phyloP scores from a whole-genome alignment of 2,113 vertebrate species.

The Trichechus manatus region DNA sequence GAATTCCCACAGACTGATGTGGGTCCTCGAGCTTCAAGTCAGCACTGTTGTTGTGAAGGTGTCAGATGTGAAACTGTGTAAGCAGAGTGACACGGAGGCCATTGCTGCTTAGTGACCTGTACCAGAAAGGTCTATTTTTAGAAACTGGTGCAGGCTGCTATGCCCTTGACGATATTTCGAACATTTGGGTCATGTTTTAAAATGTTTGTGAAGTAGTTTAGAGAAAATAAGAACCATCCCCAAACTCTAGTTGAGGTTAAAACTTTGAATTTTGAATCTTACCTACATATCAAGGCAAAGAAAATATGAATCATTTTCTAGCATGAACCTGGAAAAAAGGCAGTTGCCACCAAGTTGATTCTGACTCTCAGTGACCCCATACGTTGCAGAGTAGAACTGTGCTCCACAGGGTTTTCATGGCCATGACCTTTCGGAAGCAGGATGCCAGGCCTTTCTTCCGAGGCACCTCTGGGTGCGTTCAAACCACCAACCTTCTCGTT shows the following conservation, averaged over 20 bases:
- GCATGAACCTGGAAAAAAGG: background rate
- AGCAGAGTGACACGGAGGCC: slow-evolving; percentile 76
- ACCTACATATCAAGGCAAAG: background rate
- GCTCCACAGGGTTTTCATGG: background rate
- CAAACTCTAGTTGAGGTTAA: background rate
- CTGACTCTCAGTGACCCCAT: background rate
- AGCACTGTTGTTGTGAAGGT: slow-evolving; percentile 69
- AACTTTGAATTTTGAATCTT: slow-evolving; percentile 41
- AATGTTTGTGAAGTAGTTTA: background rate
- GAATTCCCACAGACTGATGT: background rate
- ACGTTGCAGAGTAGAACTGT: background rate
- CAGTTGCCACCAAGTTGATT: background rate
- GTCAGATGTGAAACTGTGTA: slow-evolving; percentile 77
- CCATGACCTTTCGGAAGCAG: background rate
- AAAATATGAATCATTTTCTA: background rate
- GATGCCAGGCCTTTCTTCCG: background rate
- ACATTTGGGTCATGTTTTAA: background rate
- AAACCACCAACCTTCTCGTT: background rate
- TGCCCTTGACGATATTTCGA: slow-evolving; percentile 34
- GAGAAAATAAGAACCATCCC: background rate
- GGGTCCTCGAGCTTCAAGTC: slow-evolving; percentile 68
- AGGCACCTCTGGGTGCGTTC: background rate
- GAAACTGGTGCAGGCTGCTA: slow-evolving; percentile 76
- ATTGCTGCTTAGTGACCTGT: slow-evolving; percentile 86
- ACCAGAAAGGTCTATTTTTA: slow-evolving; percentile 86